phyloP scores from a whole-genome alignment of 1,140 invertebrate species.

The Ceratosolen solmsi region DNA sequence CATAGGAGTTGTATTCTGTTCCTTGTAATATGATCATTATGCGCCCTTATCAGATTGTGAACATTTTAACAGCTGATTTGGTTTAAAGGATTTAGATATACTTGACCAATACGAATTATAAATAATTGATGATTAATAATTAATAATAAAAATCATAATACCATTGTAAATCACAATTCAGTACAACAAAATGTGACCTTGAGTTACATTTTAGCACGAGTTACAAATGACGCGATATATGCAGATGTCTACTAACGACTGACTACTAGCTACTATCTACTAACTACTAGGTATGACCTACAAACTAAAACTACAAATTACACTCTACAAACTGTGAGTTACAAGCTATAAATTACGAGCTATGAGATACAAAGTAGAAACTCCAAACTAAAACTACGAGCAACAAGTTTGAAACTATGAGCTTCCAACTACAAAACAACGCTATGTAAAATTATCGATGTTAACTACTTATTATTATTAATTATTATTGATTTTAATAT shows the following conservation, averaged over 20 bases:
- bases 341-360: neutral
- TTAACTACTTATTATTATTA: neutral
- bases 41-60: too few relatives aligned
- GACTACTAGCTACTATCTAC: constrained; percentile 5
- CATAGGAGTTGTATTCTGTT: too few relatives aligned
- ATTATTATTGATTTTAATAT: neutral
- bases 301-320: constrained; percentile 7
- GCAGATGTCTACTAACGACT: neutral
- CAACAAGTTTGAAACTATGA: constrained; percentile 4
- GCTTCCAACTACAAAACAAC: neutral
- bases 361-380: neutral
- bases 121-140: too few relatives aligned
- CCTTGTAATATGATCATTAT: too few relatives aligned
- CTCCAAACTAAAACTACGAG: neutral
- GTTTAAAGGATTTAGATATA: too few relatives aligned
- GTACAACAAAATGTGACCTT: neutral
- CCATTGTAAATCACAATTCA: neutral
- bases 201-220: neutral
- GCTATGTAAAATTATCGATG: neutral
- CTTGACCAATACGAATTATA: too few relatives aligned
- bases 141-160: neutral
- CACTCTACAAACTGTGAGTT: neutral
- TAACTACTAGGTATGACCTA: constrained; percentile 9
- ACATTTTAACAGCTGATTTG: too few relatives aligned
- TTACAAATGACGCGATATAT: neutral